Evolutionary conservation across 2,797 vertebrate genomes (phyloP).

Genomic region (Sus cebifrons): DNA sequence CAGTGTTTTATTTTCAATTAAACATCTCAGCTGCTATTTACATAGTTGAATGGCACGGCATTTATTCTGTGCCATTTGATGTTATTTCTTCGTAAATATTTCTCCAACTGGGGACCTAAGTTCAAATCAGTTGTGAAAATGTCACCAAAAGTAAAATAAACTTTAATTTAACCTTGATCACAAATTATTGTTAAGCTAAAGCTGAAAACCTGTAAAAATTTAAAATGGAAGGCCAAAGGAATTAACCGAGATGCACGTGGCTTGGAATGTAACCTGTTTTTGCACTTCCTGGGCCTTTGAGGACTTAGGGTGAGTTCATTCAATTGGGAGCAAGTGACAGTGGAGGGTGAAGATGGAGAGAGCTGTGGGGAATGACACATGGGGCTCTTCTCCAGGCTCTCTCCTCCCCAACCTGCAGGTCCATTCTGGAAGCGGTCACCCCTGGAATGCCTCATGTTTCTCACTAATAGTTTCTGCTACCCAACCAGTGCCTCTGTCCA

Average conservation of each 20-base stretch:
- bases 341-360: background rate
- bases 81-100: constrained; percentile 92
- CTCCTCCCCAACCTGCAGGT: background rate
- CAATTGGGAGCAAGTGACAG: background rate
- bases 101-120: constrained; percentile 88
- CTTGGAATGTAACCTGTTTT: constrained; percentile 63
- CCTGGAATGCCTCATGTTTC: background rate
- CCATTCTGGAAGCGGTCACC: background rate
- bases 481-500: background rate
- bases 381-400: background rate
- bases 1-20: constrained; percentile 90
- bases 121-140: constrained; percentile 91
- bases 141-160: constrained; percentile 91
- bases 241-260: constrained; percentile 69
- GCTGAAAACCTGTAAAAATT: constrained; percentile 84
- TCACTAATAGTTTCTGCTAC: background rate
- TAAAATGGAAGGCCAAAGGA: constrained; percentile 83
- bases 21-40: constrained; percentile 91
- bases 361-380: background rate
- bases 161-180: constrained; percentile 88
- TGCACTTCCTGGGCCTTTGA: background rate
- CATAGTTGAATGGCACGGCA: constrained; percentile 89
- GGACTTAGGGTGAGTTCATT: background rate
- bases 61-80: constrained; percentile 87
- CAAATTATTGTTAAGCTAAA: constrained; percentile 86